These are phyloP conservation scores for Drosophila lacicola DNA, from an alignment of 2,888 invertebrate genomes.

Conservation along the genomic window DNA sequence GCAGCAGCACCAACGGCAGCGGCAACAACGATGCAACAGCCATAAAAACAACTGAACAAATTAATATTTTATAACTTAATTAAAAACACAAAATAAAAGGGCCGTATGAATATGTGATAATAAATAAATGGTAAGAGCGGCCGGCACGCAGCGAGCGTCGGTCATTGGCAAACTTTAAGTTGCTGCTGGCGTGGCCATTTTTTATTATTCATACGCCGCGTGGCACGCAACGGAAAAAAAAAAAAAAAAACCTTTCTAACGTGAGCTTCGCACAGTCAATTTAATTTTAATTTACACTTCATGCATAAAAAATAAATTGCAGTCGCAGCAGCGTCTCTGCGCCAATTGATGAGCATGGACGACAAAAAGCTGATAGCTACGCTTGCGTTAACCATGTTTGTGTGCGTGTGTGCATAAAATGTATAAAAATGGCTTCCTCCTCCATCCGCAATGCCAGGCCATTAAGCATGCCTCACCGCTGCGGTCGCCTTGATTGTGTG, in stretches of 20 bases:
- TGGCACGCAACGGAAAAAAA: slow-evolving; percentile 30
- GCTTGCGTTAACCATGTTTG: slow-evolving; percentile 24
- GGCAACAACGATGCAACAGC: slow-evolving; percentile 14
- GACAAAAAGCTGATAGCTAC: slow-evolving; percentile 46
- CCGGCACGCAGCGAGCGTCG: slow-evolving; percentile 35
- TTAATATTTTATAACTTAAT: slow-evolving; percentile 79
- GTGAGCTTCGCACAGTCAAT: slow-evolving; percentile 59
- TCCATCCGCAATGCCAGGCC: slow-evolving; percentile 46
- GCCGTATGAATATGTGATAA: slow-evolving; percentile 57
- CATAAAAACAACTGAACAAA: slow-evolving; percentile 56
- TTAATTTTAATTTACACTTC: slow-evolving; percentile 74
- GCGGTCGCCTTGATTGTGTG: slow-evolving; percentile 62
- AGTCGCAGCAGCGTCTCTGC: slow-evolving; percentile 27
- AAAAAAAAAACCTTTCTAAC: slow-evolving; percentile 31
- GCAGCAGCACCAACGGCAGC: slow-evolving; percentile 17
- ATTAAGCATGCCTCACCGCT: slow-evolving; percentile 62
- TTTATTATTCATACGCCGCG: slow-evolving; percentile 65
- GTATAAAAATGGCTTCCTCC: slow-evolving; percentile 63
- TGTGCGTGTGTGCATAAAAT: slow-evolving; percentile 50
- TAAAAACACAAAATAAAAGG: slow-evolving; percentile 67
- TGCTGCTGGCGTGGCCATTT: slow-evolving; percentile 36
- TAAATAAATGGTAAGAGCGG: slow-evolving; percentile 42
- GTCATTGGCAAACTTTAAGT: slow-evolving; percentile 57
- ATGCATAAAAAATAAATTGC: slow-evolving; percentile 72
- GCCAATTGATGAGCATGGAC: slow-evolving; percentile 39